Evolutionary conservation across 2,888 invertebrate genomes (phyloP).

Genomic region (Apoda limacodes): DNA sequence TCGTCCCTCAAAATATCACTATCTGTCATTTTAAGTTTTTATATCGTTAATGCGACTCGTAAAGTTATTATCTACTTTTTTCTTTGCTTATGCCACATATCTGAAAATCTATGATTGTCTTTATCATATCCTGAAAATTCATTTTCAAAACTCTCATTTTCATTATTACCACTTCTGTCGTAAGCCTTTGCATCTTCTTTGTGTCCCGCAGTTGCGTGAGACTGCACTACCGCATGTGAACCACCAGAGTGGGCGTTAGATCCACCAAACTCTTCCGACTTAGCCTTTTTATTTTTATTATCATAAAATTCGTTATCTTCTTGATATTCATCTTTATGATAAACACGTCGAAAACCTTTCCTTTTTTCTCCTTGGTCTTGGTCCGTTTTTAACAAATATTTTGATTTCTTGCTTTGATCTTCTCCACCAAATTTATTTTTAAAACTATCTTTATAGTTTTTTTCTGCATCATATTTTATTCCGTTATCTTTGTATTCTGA

Average conservation of each 20-base stretch:
- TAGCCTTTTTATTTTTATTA: conserved; percentile 35
- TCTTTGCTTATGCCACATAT: no score
- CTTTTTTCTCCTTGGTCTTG: conserved; percentile 44
- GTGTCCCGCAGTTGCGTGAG: conserved; percentile 29
- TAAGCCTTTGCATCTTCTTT: conserved; percentile 27
- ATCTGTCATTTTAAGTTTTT: no score
- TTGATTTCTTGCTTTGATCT: conserved; percentile 33
- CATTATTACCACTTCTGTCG: conserved; percentile 25
- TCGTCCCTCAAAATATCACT: no score
- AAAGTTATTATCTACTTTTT: no score
- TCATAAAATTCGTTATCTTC: conserved; percentile 55
- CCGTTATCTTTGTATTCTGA: conserved; percentile 24
- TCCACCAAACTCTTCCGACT: conserved; percentile 33
- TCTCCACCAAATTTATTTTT: conserved; percentile 45
- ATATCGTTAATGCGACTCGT: no score
- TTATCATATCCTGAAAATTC: no score
- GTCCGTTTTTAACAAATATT: conserved; percentile 30
- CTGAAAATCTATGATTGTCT: no score
- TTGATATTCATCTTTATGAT: conserved; percentile 54
- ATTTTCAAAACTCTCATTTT: conserved; percentile 25
- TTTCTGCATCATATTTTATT: conserved; percentile 32
- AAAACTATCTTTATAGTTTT: conserved; percentile 44
- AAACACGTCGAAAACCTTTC: conserved; percentile 49
- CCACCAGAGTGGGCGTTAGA: conserved; percentile 33
- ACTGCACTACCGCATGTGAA: conserved; percentile 32